phyloP scores from a whole-genome alignment of 1,140 invertebrate genomes.

The Bactericera cockerelli region DNA sequence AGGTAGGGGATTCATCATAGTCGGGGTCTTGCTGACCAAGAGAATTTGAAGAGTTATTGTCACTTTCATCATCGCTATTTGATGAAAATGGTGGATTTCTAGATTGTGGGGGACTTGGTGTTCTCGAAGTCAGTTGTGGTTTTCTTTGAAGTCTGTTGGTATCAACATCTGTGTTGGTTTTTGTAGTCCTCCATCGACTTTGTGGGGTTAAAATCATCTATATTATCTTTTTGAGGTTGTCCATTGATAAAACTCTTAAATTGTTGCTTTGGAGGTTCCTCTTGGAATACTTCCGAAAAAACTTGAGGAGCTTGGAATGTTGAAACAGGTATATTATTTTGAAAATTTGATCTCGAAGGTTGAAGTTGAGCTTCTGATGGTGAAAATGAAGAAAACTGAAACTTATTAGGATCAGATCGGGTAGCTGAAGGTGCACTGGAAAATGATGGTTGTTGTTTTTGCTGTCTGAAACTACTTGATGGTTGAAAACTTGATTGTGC shows the following conservation, averaged over 20 bases:
- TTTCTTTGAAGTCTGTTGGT: constrained; percentile 7
- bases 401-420: not conserved
- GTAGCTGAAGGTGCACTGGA: not conserved
- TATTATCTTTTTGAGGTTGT: not conserved
- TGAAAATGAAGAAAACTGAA: constrained; percentile 5
- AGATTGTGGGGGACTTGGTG: not conserved
- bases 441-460: not conserved
- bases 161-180: not conserved
- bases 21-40: not conserved
- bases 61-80: not conserved
- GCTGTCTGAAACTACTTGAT: not conserved
- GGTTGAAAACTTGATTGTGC: not conserved
- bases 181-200: constrained; percentile 2
- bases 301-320: not conserved
- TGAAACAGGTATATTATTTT: not conserved
- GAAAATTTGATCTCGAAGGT: not conserved
- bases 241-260: not conserved
- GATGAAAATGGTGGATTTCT: not conserved
- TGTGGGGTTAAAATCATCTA: constrained; percentile 2
- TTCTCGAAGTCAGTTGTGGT: not conserved
- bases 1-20: not conserved
- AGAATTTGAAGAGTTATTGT: not conserved
- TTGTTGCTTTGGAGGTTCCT: not conserved
- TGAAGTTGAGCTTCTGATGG: not conserved
- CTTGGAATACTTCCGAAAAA: not conserved